These are phyloP conservation scores for Agrotis puta DNA, from an alignment of 2,888 invertebrate species.

Conservation along the genomic window DNA sequence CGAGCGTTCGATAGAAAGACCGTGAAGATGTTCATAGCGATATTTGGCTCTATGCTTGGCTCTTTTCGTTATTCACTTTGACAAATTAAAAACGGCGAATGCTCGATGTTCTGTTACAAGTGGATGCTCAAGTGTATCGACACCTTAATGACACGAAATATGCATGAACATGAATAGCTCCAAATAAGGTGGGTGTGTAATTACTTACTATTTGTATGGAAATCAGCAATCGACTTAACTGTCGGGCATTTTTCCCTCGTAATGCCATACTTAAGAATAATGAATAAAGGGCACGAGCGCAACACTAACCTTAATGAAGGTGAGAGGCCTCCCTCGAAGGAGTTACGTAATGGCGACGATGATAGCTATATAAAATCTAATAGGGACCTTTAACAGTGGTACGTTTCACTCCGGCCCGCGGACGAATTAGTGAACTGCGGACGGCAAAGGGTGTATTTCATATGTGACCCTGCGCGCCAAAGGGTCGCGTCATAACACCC, in stretches of 20 bases:
- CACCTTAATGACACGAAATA: slow-evolving; percentile 47
- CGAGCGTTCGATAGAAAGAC: too few species aligned
- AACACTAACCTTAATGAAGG: slow-evolving; percentile 84
- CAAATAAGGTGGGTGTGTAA: slow-evolving; percentile 66
- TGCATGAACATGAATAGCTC: slow-evolving; percentile 64
- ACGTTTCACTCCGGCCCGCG: slow-evolving; percentile 63
- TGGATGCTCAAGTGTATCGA: too few species aligned
- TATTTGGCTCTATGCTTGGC: too few species aligned
- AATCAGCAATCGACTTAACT: slow-evolving; percentile 80
- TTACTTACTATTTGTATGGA: slow-evolving; percentile 72
- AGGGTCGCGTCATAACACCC: slow-evolving; percentile 67
- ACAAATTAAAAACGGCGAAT: too few species aligned
- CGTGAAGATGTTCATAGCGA: too few species aligned
- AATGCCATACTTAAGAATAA: slow-evolving; percentile 83
- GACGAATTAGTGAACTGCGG: slow-evolving; percentile 64
- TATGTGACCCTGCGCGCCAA: slow-evolving; percentile 66
- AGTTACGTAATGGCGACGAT: slow-evolving; percentile 81
- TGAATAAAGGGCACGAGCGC: slow-evolving; percentile 78
- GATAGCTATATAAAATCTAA: slow-evolving; percentile 87
- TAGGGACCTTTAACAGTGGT: slow-evolving; percentile 80
- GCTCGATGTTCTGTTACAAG: too few species aligned
- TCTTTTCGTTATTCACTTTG: too few species aligned
- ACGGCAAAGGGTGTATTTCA: slow-evolving; percentile 57
- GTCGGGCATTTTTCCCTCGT: slow-evolving; percentile 79
- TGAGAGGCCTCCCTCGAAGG: slow-evolving; percentile 79